Percentiles rank a stretch among this genome's conserved stretches.
Conservation (phyloP, 2,797 vertebrate genomes). For the Lophius americanus region DNA sequence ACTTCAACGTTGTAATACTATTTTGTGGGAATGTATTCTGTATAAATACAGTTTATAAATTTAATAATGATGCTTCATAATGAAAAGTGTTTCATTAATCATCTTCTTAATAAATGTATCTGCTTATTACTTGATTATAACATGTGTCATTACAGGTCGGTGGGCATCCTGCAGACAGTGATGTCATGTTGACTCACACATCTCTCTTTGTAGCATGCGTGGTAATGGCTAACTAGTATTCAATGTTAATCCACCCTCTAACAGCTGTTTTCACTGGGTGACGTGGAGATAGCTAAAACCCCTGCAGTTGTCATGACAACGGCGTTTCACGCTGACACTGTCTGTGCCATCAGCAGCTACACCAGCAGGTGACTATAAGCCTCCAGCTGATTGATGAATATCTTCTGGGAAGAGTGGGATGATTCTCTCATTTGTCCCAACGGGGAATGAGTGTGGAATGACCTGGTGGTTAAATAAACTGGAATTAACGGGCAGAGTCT, state of each 20-base stretch:
- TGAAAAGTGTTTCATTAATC: conserved; percentile 59
- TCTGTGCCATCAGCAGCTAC: conserved; percentile 28
- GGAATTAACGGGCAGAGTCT: conserved; percentile 23
- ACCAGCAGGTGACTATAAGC: conserved; percentile 45
- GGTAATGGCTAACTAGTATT: conserved; percentile 6
- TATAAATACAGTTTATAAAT: conserved; percentile 43
- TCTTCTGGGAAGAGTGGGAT: conserved; percentile 23
- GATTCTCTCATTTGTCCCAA: not conserved
- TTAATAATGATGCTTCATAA: conserved; percentile 34
- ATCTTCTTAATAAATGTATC: conserved; percentile 71
- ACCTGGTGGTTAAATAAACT: conserved; percentile 18
- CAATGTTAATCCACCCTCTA: conserved; percentile 46
- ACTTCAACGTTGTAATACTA: conserved; percentile 42
- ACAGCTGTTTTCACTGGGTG: conserved; percentile 51
- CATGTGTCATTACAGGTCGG: not conserved
- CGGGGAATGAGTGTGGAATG: conserved; percentile 25
- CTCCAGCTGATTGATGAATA: conserved; percentile 41
- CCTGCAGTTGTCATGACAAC: conserved; percentile 52
- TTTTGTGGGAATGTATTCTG: conserved; percentile 45
- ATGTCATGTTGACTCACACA: conserved; percentile 13
- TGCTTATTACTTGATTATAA: conserved; percentile 35
- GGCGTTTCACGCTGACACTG: conserved; percentile 24
- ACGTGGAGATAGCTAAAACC: conserved; percentile 30
- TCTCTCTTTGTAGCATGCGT: conserved; percentile 1
- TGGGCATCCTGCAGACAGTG: not conserved